Evolutionary conservation across 1,140 invertebrate genomes (phyloP), one percentile per base, ranked within the genome.

Genomic region (Pseudoatta argentina): DNA sequence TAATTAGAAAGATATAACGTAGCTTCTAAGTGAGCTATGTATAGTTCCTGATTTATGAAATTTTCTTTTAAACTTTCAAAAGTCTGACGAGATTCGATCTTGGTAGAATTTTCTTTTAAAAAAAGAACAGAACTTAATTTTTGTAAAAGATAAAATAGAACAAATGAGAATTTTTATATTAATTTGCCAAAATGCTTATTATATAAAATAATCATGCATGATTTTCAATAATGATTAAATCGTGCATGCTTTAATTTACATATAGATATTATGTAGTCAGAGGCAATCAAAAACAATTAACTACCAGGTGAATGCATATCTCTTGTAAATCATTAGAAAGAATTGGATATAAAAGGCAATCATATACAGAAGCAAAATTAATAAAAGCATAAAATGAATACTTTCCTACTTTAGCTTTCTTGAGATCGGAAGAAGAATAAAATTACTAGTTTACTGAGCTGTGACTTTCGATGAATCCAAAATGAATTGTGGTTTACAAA

Each of bases 391-490:
- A n/a, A 39, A 73, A 59, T 21, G 27, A 75, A 61, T 48, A 48
- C 55, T 83, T 73, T 83, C 39, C 30, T 27, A 30, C 39, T 21
- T 75, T 21, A 34, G 3, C 4, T 73, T 8, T 7, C 2, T 48
- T 18, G 1, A 63, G 18, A 21, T 81, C 16, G 34, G 14, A 75
- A 83, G 27, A 73, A 18, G 30, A 83, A 83, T 83, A 44, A 51
- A 73, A 75, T 63, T 73, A 39, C 39, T 16, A 4, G 12, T 6
- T 72, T 18, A 72, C 18, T 73, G 55, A 83, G 6, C 69, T 48
- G 39, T 34, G 18, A 83, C n/a, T 83, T 83, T 14, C 39, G 3
- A 83, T 61, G 27, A 73, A 75, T 83, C 39, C 14, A 24, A 83
- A 51, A 7, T 7, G 24, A 61, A 82, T 73, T 83, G 12, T 24